Evolutionary conservation across 2,113 vertebrate species (phyloP).

Genomic region (Tringa solitaria): DNA sequence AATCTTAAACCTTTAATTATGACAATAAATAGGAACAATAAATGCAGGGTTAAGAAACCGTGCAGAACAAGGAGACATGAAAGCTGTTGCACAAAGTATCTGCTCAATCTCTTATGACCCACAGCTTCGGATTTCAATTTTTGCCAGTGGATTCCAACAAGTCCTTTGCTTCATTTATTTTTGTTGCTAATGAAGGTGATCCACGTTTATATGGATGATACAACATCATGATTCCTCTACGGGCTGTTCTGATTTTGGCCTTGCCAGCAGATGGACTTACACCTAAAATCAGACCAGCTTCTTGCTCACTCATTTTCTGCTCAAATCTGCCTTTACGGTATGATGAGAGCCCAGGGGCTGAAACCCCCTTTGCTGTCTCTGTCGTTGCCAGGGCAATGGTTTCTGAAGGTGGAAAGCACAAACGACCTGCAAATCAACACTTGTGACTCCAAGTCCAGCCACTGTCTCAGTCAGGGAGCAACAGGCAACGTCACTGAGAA

Average conservation of each 20-base stretch:
- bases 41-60: background rate
- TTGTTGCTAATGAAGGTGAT: background rate
- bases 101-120: background rate
- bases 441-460: background rate
- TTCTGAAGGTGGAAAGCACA: background rate
- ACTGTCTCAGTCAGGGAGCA: background rate
- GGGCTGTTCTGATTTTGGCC: constrained; percentile 84
- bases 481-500: background rate
- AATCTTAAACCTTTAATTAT: background rate
- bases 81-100: background rate
- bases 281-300: background rate
- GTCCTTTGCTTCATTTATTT: background rate
- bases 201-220: constrained; percentile 98
- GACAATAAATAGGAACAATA: background rate
- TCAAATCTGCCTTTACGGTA: background rate
- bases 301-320: background rate
- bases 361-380: background rate
- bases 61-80: background rate
- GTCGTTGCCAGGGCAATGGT: background rate
- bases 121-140: background rate
- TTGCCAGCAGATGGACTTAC: constrained; percentile 82
- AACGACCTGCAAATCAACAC: background rate
- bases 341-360: background rate
- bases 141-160: background rate
- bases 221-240: constrained; percentile 89